Conservation (phyloP, 2,888 invertebrate species). For the Galerucella nymphaeae region DNA sequence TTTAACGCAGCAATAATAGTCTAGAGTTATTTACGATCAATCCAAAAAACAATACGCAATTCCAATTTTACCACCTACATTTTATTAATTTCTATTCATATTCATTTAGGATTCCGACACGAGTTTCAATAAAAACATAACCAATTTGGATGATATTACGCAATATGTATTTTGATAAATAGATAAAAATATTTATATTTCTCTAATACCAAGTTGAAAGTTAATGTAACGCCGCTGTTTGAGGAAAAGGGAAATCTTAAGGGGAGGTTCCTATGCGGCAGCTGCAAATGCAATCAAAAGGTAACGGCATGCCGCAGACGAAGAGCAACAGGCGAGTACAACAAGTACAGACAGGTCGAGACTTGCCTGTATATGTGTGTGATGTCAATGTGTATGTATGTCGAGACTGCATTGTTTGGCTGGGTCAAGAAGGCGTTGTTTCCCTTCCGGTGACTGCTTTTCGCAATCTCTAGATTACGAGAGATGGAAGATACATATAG, state of each 20-base stretch:
- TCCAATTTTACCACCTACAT: slow-evolving; percentile 3
- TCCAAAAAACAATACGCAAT: slow-evolving; percentile 1
- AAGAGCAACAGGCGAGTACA: slow-evolving; percentile 32
- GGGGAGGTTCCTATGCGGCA: slow-evolving; percentile 26
- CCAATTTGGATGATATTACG: background rate
- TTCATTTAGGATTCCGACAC: background rate
- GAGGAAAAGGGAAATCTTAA: slow-evolving; percentile 19
- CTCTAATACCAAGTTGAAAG: background rate
- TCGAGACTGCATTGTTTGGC: slow-evolving; percentile 30
- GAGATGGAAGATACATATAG: background rate
- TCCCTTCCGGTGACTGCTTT: slow-evolving; percentile 15
- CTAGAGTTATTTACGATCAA: slow-evolving; percentile 6
- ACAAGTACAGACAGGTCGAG: slow-evolving; percentile 45
- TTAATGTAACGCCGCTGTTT: slow-evolving; percentile 7
- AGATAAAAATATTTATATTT: background rate
- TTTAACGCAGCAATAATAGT: background rate
- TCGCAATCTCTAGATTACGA: slow-evolving; percentile 16
- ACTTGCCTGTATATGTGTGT: slow-evolving; percentile 37
- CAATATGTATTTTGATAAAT: background rate
- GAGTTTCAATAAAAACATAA: background rate
- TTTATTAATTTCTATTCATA: background rate
- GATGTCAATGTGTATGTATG: slow-evolving; percentile 32
- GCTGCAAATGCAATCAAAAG: slow-evolving; percentile 32
- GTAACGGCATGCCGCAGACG: slow-evolving; percentile 1
- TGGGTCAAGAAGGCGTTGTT: slow-evolving; percentile 10